phyloP scores from a whole-genome alignment of 2,888 invertebrate species.

The Nymphalis c-album region DNA sequence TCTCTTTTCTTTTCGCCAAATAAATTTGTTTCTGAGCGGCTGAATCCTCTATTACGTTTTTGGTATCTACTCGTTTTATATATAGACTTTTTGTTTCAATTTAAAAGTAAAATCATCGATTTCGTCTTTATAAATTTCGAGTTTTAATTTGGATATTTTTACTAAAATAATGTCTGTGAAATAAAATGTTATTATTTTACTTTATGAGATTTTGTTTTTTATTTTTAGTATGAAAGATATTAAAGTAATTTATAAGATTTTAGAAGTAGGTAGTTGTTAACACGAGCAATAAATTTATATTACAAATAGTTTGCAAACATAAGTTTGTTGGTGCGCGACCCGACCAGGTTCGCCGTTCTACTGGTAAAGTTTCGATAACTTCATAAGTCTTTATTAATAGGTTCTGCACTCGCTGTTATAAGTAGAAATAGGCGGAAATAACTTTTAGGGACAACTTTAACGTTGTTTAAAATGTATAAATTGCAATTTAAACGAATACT shows the following conservation, averaged over 20 bases:
- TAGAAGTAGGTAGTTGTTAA: conserved; percentile 46
- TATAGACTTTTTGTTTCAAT: conserved; percentile 29
- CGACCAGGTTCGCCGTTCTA: conserved; percentile 62
- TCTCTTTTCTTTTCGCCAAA: conserved; percentile 68
- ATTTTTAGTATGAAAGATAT: background rate
- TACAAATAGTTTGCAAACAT: conserved; percentile 74
- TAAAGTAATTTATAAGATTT: conserved; percentile 1
- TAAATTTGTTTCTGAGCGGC: conserved; percentile 69
- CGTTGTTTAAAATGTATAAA: background rate
- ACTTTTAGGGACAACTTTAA: conserved; percentile 12
- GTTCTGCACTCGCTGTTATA: conserved; percentile 59
- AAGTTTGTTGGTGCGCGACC: conserved; percentile 76
- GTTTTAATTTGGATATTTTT: background rate
- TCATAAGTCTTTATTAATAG: conserved; percentile 77
- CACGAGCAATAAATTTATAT: conserved; percentile 68
- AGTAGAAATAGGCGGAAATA: conserved; percentile 24
- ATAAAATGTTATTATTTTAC: no score
- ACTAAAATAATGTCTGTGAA: background rate
- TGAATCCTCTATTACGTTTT: conserved; percentile 65
- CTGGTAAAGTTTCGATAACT: conserved; percentile 72
- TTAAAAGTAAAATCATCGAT: background rate
- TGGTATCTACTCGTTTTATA: conserved; percentile 40
- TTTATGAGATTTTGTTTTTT: no score
- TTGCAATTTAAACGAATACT: background rate
- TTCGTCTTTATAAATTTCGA: background rate